Percentiles rank a stretch among this genome's conserved stretches.
phyloP scores from a whole-genome alignment of 2,797 vertebrate genomes.

The Enteromius trimaculatus region DNA sequence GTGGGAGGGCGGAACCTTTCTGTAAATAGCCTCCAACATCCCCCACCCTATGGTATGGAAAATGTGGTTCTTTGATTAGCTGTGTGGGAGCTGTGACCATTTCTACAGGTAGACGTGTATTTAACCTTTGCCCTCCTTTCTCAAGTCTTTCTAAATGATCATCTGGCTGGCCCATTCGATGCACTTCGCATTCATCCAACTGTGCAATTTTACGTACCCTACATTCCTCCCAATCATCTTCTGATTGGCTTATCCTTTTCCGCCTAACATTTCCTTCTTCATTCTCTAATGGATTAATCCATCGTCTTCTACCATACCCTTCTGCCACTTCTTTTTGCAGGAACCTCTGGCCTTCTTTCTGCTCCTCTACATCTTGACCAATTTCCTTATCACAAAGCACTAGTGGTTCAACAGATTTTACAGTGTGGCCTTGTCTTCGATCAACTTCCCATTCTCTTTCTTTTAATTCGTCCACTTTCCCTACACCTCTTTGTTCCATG shows the following conservation, averaged over 20 bases:
- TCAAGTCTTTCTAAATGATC: slow-evolving; percentile 14
- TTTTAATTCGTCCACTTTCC: slow-evolving; percentile 9
- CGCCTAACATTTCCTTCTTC: slow-evolving; percentile 33
- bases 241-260: slow-evolving; percentile 49
- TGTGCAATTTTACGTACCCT: slow-evolving; percentile 51
- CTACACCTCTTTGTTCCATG: neutral
- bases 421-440: slow-evolving; percentile 29
- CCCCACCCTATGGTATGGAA: slow-evolving; percentile 50
- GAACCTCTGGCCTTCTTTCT: neutral
- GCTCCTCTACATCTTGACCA: slow-evolving; percentile 13
- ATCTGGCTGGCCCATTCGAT: slow-evolving; percentile 19
- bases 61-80: slow-evolving; percentile 35
- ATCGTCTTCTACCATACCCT: slow-evolving; percentile 25
- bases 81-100: slow-evolving; percentile 35
- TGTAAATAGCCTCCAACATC: slow-evolving; percentile 70
- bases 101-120: slow-evolving; percentile 3
- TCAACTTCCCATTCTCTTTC: slow-evolving; percentile 26
- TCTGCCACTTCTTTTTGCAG: slow-evolving; percentile 35
- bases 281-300: slow-evolving; percentile 37
- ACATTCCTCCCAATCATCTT: slow-evolving; percentile 49
- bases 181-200: slow-evolving; percentile 40
- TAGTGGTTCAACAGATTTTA: slow-evolving; percentile 61
- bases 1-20: slow-evolving; percentile 67
- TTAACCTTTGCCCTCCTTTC: neutral
- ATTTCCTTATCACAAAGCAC: slow-evolving; percentile 56